Conservation (phyloP, 2,888 invertebrate genomes). For the Heliconius charithonia region DNA sequence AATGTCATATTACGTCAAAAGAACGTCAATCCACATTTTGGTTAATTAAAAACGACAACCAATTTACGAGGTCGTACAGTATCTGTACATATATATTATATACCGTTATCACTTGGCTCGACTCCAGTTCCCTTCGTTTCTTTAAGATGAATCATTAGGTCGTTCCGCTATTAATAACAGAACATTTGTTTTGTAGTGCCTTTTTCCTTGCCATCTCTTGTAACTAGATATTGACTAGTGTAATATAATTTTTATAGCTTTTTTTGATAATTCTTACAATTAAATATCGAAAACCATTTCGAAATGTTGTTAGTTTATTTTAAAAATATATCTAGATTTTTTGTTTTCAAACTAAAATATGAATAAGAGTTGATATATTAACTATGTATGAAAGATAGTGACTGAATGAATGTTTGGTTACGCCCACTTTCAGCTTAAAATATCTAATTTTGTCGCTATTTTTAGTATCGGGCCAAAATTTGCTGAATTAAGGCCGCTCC, state of each 20-base stretch:
- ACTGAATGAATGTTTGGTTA: too few species aligned
- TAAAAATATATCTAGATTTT: background rate
- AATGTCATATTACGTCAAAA: background rate
- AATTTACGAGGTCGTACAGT: background rate
- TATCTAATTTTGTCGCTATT: too few species aligned
- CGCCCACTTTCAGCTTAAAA: too few species aligned
- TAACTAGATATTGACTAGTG: slow-evolving; percentile 2
- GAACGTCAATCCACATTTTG: background rate
- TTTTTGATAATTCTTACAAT: background rate
- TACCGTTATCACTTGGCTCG: slow-evolving; percentile 17
- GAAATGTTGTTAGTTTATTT: too few species aligned
- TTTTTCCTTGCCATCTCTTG: slow-evolving; percentile 12
- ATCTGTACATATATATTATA: slow-evolving; percentile 11
- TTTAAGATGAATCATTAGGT: slow-evolving; percentile 22
- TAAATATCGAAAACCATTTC: too few species aligned
- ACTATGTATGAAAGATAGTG: too few species aligned
- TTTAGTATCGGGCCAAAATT: too few species aligned
- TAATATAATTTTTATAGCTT: background rate
- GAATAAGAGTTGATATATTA: too few species aligned
- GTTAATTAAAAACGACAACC: background rate
- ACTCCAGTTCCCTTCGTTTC: slow-evolving; percentile 15
- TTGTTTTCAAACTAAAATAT: background rate
- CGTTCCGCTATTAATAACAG: slow-evolving; percentile 20
- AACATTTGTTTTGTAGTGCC: slow-evolving; percentile 23
- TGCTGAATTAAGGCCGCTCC: too few species aligned